Conservation (phyloP, 2,797 vertebrate species). For the Loriculus beryllinus region DNA sequence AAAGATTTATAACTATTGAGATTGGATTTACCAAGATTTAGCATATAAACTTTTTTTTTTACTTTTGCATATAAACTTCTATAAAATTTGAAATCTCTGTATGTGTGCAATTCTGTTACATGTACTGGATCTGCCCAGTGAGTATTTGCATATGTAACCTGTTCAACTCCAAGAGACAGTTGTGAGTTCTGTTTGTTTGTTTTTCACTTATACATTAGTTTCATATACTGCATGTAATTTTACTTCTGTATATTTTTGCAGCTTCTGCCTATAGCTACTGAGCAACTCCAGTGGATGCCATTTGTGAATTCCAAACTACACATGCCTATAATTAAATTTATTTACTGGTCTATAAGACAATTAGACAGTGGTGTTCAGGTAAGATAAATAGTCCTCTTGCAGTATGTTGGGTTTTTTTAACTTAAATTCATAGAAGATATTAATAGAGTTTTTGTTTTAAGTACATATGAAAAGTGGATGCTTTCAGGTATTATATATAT, state of each 20-base stretch:
- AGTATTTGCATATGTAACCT: background rate
- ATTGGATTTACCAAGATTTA: background rate
- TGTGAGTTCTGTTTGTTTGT: background rate
- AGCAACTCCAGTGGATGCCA: conserved; percentile 83
- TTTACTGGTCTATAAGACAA: conserved; percentile 82
- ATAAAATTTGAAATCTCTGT: background rate
- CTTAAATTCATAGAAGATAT: background rate
- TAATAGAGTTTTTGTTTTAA: background rate
- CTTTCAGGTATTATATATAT: background rate
- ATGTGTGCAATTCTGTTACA: background rate
- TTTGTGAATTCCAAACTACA: conserved; percentile 75
- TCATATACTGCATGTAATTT: background rate
- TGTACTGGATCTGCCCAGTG: background rate
- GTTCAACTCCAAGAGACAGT: background rate
- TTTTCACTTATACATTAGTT: background rate
- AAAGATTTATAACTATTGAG: background rate
- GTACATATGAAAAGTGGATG: background rate
- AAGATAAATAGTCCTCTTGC: background rate
- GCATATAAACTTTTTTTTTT: background rate
- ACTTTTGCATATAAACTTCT: background rate
- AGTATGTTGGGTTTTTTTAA: background rate
- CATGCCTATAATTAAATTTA: conserved; percentile 80
- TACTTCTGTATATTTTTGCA: conserved; percentile 38
- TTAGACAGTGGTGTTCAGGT: conserved; percentile 82
- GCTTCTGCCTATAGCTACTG: conserved; percentile 83